Evolutionary conservation across 2,888 invertebrate species (phyloP), one percentile per base, ranked within the genome.

Genomic region (Acleris holmiana): DNA sequence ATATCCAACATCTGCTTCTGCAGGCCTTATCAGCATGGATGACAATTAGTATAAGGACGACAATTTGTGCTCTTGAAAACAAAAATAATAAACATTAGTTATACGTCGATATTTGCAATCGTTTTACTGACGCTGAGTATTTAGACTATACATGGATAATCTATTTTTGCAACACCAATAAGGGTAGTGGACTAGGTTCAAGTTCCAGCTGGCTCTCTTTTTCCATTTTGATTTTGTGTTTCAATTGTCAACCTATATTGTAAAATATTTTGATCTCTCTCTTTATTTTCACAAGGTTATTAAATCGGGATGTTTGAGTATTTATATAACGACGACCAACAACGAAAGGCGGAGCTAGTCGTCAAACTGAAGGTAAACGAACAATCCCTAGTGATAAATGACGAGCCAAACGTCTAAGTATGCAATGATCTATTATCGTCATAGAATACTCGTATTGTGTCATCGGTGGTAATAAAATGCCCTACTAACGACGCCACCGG

Each of bases 401-500:
- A 54, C 53, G 58, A 58, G 64, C 64, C 64, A 54, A 54, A 53
- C 47, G 47, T 58, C 63, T 40, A 55, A 55, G 55, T 56, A 64
- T 59, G 41, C 53, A 58, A 48, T 59, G 64, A 64, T 64, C 58
- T 64, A 64, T 54, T 53, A 61, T 53, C 35, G 23, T 47, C 49
- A 17, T 58, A 54, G 48, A 64, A 64, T 64, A n/a, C 53, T 18
- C 51, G 50, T 56, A 51, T 66, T 67, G 70, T 64, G 61, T 65
- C 67, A 70, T 67, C 67, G 40, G 53, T 58, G 54, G 64, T 61
- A 70, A 66, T 66, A 68, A 59, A 70, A 54, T 65, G 69, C 72
- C 68, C 73, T 76, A 75, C 69, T 67, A 59, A 68, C 67, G 64
- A 72, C 74, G 74, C 69, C 74, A 73, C 70, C 67, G 67, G 57